Percentiles rank a stretch among this genome's conserved stretches.
Evolutionary conservation across 2,888 invertebrate genomes (phyloP).

Genomic region (Kuschelorhynchus macadamiae): DNA sequence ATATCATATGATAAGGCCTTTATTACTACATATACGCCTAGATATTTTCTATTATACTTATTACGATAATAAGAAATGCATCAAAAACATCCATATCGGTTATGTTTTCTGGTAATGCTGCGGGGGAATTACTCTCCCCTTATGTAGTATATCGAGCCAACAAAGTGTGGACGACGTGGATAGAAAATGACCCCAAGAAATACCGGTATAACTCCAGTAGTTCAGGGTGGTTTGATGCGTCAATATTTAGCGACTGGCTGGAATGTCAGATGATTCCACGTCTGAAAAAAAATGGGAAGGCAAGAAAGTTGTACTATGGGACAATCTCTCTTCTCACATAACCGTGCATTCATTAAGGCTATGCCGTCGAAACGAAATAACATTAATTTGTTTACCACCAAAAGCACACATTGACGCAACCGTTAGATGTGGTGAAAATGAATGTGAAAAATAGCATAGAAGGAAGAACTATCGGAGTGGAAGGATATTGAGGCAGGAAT

Average conservation of each 20-base stretch:
- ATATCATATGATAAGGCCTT: no score
- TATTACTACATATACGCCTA: no score
- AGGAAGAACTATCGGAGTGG: conserved; percentile 10
- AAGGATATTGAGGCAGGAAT: conserved; percentile 33
- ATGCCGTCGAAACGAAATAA: conserved; percentile 9
- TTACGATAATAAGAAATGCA: no score
- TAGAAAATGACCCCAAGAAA: conserved; percentile 42
- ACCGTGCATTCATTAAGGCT: conserved; percentile 13
- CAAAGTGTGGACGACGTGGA: conserved; percentile 49
- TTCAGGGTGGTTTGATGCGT: conserved; percentile 53
- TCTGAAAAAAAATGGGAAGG: conserved; percentile 36
- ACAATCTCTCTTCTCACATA: conserved; percentile 27
- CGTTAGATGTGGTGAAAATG: not conserved
- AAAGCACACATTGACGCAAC: conserved; percentile 10
- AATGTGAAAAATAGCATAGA: conserved; percentile 7
- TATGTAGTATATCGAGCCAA: conserved; percentile 42
- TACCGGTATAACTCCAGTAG: conserved; percentile 41
- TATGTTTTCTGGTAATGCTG: no score
- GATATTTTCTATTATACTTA: no score
- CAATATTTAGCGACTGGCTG: conserved; percentile 45
- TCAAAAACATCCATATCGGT: no score
- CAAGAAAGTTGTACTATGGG: conserved; percentile 29
- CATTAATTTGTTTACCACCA: conserved; percentile 11
- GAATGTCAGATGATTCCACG: conserved; percentile 47
- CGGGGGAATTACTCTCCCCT: conserved; percentile 45